Percentiles rank a stretch among this genome's conserved stretches.
Conservation (phyloP, 2,113 vertebrate species). For the Solea solea region DNA sequence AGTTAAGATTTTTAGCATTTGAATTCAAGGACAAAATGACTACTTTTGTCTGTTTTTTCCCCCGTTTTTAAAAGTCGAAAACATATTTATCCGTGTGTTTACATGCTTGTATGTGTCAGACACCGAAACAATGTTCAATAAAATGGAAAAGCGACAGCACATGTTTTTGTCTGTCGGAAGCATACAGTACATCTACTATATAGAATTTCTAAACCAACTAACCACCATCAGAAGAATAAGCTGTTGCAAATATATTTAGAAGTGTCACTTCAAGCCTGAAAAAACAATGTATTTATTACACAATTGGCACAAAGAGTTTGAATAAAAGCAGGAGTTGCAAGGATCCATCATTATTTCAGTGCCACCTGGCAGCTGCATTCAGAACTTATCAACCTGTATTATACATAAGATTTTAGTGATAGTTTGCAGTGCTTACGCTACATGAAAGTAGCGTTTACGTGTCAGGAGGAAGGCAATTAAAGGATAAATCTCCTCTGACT, state of each 20-base stretch:
- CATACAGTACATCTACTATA: neutral
- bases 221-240: neutral
- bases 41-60: slow-evolving; percentile 5
- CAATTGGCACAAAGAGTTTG: slow-evolving; percentile 48
- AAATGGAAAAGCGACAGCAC: slow-evolving; percentile 29
- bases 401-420: slow-evolving; percentile 45
- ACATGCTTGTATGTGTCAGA: neutral
- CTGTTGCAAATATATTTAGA: slow-evolving; percentile 15
- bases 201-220: slow-evolving; percentile 5
- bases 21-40: slow-evolving; percentile 47
- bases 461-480: slow-evolving; percentile 59
- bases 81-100: slow-evolving; percentile 11
- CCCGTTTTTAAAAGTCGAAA: slow-evolving; percentile 19
- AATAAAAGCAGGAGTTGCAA: slow-evolving; percentile 41
- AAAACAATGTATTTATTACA: slow-evolving; percentile 50
- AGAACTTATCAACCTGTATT: slow-evolving; percentile 51
- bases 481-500: slow-evolving; percentile 57
- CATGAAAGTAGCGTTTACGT: slow-evolving; percentile 57
- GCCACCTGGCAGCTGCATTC: slow-evolving; percentile 57
- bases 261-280: slow-evolving; percentile 34
- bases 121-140: slow-evolving; percentile 14
- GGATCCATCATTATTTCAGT: slow-evolving; percentile 36
- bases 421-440: slow-evolving; percentile 51
- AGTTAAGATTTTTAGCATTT: slow-evolving; percentile 56
- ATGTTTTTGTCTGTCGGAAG: neutral